Evolutionary conservation across 2,888 invertebrate species (phyloP), one percentile per base, ranked within the genome.

Genomic region (Trissolcus brochymenae): DNA sequence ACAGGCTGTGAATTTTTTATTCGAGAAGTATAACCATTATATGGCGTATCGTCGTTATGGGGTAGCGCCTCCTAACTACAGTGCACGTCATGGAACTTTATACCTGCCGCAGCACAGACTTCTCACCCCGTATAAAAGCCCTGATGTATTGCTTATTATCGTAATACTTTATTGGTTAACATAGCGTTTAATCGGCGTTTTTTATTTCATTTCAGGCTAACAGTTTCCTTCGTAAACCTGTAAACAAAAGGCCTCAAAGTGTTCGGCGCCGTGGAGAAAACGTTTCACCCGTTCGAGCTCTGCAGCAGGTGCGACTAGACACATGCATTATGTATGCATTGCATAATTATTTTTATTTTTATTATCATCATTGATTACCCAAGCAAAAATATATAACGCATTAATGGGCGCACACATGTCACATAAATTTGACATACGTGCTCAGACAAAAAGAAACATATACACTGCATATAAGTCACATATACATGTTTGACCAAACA

Each of bases 201-300:
- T 79, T 80, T 53, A 54, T 72, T 64, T 65, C 56, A 82, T 84
- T 87, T 87, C 90, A 92, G 92, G 92, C 91, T 90, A 88, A 86
- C 80, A 85, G 89, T 90, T 90, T 89, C 89, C 86, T 84, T 86
- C 84, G 80, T 79, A 83, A 85, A 84, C 83, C 87, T 90, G 90
- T 90, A 85, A 90, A 91, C 87, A 91, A 91, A 92, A 92, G 91
- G 91, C 92, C 88, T 91, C 92, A 92, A 92, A 91, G 92, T 92
- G 92, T 92, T 91, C 92, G 91, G 91, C 90, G 90, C 92, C 90
- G 91, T 92, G 91, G 92, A 92, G 90, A 90, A 91, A 88, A 90
- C 91, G 90, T 91, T 91, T 88, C 91, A 91, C 90, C 91, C 91
- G 89, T 91, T 91, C 91, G 92, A 92, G 90, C 90, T 92, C 90